A percentile compares a stretch with the other conserved stretches of the same genome.
These are phyloP conservation scores for Molorchus minor DNA, from an alignment of 2,888 invertebrate genomes.

Conservation along the genomic window DNA sequence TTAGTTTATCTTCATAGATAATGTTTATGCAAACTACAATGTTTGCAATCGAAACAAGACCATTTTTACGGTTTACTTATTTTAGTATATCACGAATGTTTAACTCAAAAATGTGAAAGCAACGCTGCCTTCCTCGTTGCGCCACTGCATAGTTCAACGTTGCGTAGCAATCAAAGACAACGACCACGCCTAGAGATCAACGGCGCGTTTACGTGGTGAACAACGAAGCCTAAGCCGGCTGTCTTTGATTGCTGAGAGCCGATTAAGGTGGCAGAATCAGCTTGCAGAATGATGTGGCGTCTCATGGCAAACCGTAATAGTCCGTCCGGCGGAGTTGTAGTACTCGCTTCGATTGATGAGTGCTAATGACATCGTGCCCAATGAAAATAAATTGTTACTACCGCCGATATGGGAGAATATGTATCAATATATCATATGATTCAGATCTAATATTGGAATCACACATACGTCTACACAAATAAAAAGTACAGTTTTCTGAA, in stretches of 20 bases:
- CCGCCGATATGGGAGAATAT: no score
- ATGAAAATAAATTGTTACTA: slow-evolving; percentile 12
- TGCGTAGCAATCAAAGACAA: slow-evolving; percentile 35
- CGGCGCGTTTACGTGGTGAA: slow-evolving; percentile 25
- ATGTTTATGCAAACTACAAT: no score
- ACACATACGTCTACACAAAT: no score
- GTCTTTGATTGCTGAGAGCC: slow-evolving; percentile 29
- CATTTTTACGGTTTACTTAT: no score
- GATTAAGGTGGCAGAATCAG: slow-evolving; percentile 40
- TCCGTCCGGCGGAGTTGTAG: slow-evolving; percentile 24
- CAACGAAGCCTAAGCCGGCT: slow-evolving; percentile 27
- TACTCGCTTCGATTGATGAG: not conserved
- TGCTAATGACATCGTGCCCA: not conserved
- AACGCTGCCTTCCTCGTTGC: no score
- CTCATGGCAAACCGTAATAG: slow-evolving; percentile 38
- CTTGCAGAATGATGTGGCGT: slow-evolving; percentile 43
- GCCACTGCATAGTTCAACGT: slow-evolving; percentile 16
- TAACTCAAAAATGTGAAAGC: no score
- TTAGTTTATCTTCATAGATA: no score
- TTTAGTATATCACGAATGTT: no score
- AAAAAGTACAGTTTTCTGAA: no score
- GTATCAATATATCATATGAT: not conserved
- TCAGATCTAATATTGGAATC: no score
- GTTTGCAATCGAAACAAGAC: no score
- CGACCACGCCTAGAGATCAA: slow-evolving; percentile 44